Percentiles rank a stretch among this genome's conserved stretches.
Conservation (phyloP, 2,888 invertebrate genomes). For the Catocala sponsa region DNA sequence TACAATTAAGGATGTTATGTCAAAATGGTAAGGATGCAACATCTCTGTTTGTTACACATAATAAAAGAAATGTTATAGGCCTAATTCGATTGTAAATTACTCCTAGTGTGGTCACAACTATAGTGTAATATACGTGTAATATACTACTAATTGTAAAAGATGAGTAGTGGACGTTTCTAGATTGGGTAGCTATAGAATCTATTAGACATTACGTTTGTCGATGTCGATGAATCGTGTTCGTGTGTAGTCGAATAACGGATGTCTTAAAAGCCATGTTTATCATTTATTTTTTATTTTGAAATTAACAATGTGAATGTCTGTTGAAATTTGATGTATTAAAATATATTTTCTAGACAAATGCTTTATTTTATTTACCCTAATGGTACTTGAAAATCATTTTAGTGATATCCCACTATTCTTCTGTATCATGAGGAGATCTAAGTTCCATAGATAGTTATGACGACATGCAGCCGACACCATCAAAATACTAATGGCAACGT, state of each 20-base stretch:
- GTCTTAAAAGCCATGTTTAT: conserved; percentile 64
- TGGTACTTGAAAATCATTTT: no score
- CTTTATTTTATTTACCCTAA: conserved; percentile 43
- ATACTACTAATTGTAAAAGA: conserved; percentile 53
- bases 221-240: conserved; percentile 48
- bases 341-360: conserved; percentile 84
- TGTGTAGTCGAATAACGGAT: conserved; percentile 62
- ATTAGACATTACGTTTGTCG: conserved; percentile 54
- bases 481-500: no score
- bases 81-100: conserved; percentile 50
- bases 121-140: conserved; percentile 64
- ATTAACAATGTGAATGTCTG: conserved; percentile 81
- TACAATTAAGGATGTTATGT: no score
- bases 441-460: no score
- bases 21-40: no score
- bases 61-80: conserved; percentile 38
- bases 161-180: conserved; percentile 61
- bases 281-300: conserved; percentile 70
- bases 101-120: conserved; percentile 51
- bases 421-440: no score
- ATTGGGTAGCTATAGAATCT: conserved; percentile 58
- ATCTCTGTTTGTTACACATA: conserved; percentile 4
- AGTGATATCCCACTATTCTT: no score
- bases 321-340: conserved; percentile 86
- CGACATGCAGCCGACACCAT: no score